A percentile compares a stretch with the other conserved stretches of the same genome.
phyloP scores from a whole-genome alignment of 2,888 invertebrate genomes.

The Drosophila falleni region DNA sequence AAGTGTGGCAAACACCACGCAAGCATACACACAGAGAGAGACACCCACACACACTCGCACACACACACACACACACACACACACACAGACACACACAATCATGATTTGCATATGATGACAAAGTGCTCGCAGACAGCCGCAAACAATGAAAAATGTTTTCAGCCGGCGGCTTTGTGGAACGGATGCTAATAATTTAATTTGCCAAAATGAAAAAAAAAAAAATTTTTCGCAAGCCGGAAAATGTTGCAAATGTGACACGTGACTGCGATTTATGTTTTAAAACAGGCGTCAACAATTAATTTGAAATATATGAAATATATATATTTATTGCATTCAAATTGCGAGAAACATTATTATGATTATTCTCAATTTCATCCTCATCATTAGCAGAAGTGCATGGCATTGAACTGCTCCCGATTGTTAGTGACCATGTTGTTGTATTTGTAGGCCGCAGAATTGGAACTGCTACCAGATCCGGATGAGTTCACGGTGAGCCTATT shows the following conservation, averaged over 20 bases:
- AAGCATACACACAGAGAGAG: too few species aligned
- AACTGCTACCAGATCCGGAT: neutral
- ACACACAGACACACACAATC: slow-evolving; percentile 1
- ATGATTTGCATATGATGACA: slow-evolving; percentile 72
- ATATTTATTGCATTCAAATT: slow-evolving; percentile 60
- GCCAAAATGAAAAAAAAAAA: slow-evolving; percentile 32
- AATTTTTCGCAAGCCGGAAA: slow-evolving; percentile 14
- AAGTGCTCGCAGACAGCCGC: slow-evolving; percentile 77
- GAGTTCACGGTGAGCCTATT: slow-evolving; percentile 44
- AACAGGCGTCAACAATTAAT: slow-evolving; percentile 65
- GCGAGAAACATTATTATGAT: slow-evolving; percentile 6
- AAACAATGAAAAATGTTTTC: slow-evolving; percentile 78
- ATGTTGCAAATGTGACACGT: slow-evolving; percentile 54
- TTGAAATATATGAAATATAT: slow-evolving; percentile 47
- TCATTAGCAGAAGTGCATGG: slow-evolving; percentile 82
- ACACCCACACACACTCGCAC: slow-evolving; percentile 12
- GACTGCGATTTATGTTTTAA: slow-evolving; percentile 70
- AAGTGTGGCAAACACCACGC: slow-evolving; percentile 58
- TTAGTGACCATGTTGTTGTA: slow-evolving; percentile 83
- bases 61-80: slow-evolving; percentile 9
- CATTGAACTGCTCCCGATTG: slow-evolving; percentile 84
- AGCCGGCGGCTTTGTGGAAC: slow-evolving; percentile 53
- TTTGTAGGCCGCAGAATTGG: slow-evolving; percentile 57
- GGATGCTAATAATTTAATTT: slow-evolving; percentile 71
- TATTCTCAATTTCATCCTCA: slow-evolving; percentile 9